Evolutionary conservation across 2,797 vertebrate genomes (phyloP).

Genomic region (Pterois miles): DNA sequence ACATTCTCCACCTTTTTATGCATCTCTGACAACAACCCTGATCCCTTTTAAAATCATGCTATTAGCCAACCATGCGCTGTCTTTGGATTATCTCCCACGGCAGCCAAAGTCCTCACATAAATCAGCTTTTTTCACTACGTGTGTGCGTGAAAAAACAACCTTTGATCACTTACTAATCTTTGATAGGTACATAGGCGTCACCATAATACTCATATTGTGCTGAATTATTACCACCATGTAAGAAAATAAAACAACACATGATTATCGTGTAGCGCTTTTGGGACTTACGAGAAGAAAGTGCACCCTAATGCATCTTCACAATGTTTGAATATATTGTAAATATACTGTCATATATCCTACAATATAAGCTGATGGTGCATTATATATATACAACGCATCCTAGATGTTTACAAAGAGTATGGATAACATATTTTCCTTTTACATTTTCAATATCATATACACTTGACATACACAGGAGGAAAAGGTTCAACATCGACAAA

Average conservation of each 20-base stretch:
- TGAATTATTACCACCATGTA: slow-evolving; percentile 50
- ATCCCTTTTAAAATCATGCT: slow-evolving; percentile 51
- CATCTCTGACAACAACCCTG: slow-evolving; percentile 40
- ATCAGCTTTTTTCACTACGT: background rate
- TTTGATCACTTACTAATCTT: slow-evolving; percentile 51
- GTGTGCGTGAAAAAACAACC: slow-evolving; percentile 3
- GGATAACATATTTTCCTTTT: slow-evolving; percentile 66
- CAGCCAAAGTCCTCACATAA: slow-evolving; percentile 11
- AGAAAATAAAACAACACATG: slow-evolving; percentile 41
- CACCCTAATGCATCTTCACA: slow-evolving; percentile 61
- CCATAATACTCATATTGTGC: slow-evolving; percentile 69
- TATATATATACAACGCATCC: slow-evolving; percentile 75
- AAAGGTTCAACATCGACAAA: slow-evolving; percentile 67
- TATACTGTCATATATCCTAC: slow-evolving; percentile 76
- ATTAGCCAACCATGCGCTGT: slow-evolving; percentile 36
- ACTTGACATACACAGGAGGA: slow-evolving; percentile 64
- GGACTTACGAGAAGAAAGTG: slow-evolving; percentile 48
- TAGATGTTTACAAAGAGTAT: slow-evolving; percentile 68
- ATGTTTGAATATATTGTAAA: slow-evolving; percentile 76
- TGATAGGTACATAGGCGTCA: slow-evolving; percentile 57
- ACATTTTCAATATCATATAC: slow-evolving; percentile 66
- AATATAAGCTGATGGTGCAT: slow-evolving; percentile 69
- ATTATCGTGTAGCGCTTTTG: slow-evolving; percentile 56
- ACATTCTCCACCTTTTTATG: slow-evolving; percentile 33
- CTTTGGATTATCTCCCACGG: slow-evolving; percentile 30